Evolutionary conservation across 2,888 invertebrate genomes (phyloP).

Genomic region (Schizaphis graminum): DNA sequence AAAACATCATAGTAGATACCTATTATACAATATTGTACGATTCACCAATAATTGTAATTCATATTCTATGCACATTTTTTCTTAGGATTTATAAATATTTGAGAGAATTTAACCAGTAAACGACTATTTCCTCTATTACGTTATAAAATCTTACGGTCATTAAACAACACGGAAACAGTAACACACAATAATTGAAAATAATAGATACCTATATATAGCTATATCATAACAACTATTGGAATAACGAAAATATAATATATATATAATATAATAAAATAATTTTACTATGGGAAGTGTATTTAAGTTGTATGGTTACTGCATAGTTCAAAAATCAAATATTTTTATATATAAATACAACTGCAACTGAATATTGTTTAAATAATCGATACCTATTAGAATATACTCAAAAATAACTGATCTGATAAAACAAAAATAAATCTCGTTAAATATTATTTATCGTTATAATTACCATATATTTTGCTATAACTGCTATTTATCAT

Average conservation of each 20-base stretch:
- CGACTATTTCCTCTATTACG: neutral
- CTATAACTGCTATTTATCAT: neutral
- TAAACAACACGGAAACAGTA: neutral
- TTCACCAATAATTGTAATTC: neutral
- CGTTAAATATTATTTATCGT: neutral
- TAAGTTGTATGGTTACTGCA: neutral
- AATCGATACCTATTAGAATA: neutral
- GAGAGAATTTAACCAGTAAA: neutral
- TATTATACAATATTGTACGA: neutral
- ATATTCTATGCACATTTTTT: neutral
- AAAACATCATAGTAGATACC: neutral
- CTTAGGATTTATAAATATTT: neutral
- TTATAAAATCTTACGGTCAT: neutral
- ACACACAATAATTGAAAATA: neutral
- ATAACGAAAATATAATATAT: neutral
- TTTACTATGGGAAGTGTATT: neutral
- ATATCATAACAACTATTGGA: neutral
- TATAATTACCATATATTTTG: neutral
- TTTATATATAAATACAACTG: neutral
- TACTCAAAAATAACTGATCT: neutral
- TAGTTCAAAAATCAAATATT: neutral
- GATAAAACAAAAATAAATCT: neutral
- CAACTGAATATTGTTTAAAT: neutral
- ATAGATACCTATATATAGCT: neutral
- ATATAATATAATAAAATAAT: neutral